A percentile compares a stretch with the other conserved stretches of the same genome.
phyloP scores from a whole-genome alignment of 2,797 vertebrate species.

The Petrocephalus schoutedeni region DNA sequence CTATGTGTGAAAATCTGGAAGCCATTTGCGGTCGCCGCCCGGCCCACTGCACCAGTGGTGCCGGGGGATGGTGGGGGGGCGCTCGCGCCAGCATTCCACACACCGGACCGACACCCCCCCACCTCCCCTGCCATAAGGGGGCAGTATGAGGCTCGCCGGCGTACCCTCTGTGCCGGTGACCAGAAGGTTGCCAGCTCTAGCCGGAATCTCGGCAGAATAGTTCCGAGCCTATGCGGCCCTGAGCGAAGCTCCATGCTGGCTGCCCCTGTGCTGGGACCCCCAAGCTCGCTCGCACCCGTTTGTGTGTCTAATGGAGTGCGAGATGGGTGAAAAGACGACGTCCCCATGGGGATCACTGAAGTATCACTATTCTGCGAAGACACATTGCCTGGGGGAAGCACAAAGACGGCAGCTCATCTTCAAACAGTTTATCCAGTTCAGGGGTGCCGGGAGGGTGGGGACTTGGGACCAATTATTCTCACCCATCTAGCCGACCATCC shows the following conservation, averaged over 20 bases:
- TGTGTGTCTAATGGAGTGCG: not conserved
- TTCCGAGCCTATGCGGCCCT: not conserved
- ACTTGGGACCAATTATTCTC: not conserved
- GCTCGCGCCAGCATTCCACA: no score
- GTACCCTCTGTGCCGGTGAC: not conserved
- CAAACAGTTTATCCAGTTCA: no score
- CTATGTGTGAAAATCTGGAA: constrained; percentile 74
- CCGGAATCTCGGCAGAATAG: not conserved
- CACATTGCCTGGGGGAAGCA: not conserved
- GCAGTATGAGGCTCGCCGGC: not conserved
- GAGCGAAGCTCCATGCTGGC: not conserved
- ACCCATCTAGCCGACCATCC: not conserved
- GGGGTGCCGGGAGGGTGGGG: not conserved
- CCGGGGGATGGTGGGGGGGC: constrained; percentile 27
- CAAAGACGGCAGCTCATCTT: not conserved
- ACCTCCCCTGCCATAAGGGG: not conserved
- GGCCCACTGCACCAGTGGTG: constrained; percentile 50
- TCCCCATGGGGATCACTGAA: not conserved
- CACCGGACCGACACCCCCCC: no score
- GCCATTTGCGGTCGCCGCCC: constrained; percentile 62
- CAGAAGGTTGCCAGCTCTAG: not conserved
- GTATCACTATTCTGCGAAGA: not conserved
- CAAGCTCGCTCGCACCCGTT: not conserved
- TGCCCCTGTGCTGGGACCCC: not conserved
- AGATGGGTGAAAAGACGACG: not conserved